These are phyloP conservation scores for Scomberomorus guttatus DNA, from an alignment of 2,797 vertebrate genomes.

Conservation along the genomic window DNA sequence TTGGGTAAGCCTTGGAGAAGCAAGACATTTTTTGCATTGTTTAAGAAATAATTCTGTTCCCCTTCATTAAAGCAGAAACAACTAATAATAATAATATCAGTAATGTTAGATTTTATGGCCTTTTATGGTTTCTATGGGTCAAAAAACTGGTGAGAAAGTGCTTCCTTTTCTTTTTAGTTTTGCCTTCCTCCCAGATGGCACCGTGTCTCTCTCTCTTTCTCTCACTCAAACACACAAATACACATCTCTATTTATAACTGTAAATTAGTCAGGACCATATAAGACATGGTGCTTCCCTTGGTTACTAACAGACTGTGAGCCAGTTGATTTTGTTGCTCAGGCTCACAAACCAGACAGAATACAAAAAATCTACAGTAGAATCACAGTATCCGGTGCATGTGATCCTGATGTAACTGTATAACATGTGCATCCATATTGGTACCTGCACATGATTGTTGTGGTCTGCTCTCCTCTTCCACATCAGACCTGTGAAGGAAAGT, in stretches of 20 bases:
- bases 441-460: background rate
- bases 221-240: background rate
- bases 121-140: too few species aligned
- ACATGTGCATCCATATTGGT: background rate
- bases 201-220: too few species aligned
- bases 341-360: background rate
- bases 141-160: too few species aligned
- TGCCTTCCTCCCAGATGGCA: too few species aligned
- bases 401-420: background rate
- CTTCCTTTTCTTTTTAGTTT: too few species aligned
- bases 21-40: too few species aligned
- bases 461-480: background rate
- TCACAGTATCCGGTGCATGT: background rate
- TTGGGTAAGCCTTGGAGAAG: too few species aligned
- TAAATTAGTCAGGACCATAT: background rate
- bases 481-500: constrained; percentile 16
- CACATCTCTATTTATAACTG: background rate
- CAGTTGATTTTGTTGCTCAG: background rate
- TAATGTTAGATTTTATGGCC: too few species aligned
- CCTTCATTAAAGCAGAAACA: too few species aligned
- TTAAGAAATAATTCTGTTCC: too few species aligned
- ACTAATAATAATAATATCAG: too few species aligned
- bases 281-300: background rate
- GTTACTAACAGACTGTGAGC: background rate
- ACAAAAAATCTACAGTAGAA: background rate